phyloP scores from a whole-genome alignment of 1,140 invertebrate species.

The Meteorus sp. region DNA sequence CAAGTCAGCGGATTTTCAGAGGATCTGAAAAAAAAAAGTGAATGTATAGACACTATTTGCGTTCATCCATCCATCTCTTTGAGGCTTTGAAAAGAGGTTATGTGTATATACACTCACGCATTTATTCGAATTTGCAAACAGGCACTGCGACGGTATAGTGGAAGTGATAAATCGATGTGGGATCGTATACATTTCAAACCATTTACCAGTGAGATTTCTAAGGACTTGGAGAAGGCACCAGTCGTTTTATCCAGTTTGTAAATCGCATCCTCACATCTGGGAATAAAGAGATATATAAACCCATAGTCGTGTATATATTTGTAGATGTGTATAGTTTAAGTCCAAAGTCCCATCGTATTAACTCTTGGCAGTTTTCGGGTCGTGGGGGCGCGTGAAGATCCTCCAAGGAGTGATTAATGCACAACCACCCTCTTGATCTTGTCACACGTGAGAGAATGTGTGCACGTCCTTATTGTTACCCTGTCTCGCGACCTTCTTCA shows the following conservation, averaged over 20 bases:
- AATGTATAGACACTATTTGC: background rate
- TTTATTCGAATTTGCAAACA: background rate
- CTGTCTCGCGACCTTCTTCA: constrained; percentile 7
- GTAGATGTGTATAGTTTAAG: background rate
- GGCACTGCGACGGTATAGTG: background rate
- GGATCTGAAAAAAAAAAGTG: constrained; percentile 4
- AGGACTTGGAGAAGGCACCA: too few relatives aligned
- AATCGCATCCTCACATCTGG: too few relatives aligned
- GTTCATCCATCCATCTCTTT: background rate
- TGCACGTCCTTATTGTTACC: constrained; percentile 36
- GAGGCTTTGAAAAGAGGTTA: constrained; percentile 3
- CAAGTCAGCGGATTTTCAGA: constrained; percentile 10
- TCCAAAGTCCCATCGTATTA: background rate
- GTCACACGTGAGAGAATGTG: too few relatives aligned
- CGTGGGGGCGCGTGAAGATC: background rate
- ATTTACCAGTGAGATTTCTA: constrained; percentile 7
- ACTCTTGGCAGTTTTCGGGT: constrained; percentile 7
- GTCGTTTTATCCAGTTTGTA: background rate
- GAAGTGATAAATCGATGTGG: constrained; percentile 19
- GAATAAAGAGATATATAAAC: too few relatives aligned
- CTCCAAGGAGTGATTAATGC: constrained; percentile 25
- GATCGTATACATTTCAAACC: background rate
- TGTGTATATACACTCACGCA: background rate
- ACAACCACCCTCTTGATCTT: constrained; percentile 14
- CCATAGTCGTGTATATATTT: background rate